Evolutionary conservation across 2,797 vertebrate species (phyloP), one percentile per base, ranked within the genome.

Genomic region (Carduelis carduelis): DNA sequence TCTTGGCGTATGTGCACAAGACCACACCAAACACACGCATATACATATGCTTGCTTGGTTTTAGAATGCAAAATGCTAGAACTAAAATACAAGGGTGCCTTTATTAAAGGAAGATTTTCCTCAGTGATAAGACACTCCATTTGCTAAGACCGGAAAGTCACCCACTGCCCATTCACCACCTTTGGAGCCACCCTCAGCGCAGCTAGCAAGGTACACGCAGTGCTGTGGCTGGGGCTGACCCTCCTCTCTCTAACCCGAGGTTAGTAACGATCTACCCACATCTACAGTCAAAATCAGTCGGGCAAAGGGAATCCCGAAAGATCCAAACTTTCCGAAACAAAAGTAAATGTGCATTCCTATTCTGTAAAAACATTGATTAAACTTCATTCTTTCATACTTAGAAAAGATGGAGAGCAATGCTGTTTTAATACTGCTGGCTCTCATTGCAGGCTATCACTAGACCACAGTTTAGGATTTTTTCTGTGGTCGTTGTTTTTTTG

Each of bases 401-500:
- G 44, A 52, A 70, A 77, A 87, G 63, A 79, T 2, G 1, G 27
- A 34, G 8, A 68, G 30, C 76, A 79, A 66, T 24, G 6, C 19
- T 65, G 50, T 28, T 65, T 34, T 65, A 44, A 15, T 24, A 18
- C 19, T 16, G 28, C 21, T 75, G 28, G 28, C 12, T 89, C 52
- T 69, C 27, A 15, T 47, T 27, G 22, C 5, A 85, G 50, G 32
- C 18, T 87, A 64, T 61, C 60, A 12, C 32, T 20, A 69, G 28
- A 55, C 19, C 2, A 3, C 46, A 8, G 11, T 47, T 85, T 12
- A 8, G 35, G 14, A 5, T 1, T 2, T 8, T 43, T 39, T 41
- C 13, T 14, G 19, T 41, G 26, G 61, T 28, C 2, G 0, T 47
- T 28, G 18, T 21, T 11, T 47, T 23, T 28, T 24, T 30, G 14